Percentiles rank a stretch among this genome's conserved stretches.
These are phyloP conservation scores for Cossypha polioptera DNA, from an alignment of 2,797 vertebrate genomes.

Conservation along the genomic window DNA sequence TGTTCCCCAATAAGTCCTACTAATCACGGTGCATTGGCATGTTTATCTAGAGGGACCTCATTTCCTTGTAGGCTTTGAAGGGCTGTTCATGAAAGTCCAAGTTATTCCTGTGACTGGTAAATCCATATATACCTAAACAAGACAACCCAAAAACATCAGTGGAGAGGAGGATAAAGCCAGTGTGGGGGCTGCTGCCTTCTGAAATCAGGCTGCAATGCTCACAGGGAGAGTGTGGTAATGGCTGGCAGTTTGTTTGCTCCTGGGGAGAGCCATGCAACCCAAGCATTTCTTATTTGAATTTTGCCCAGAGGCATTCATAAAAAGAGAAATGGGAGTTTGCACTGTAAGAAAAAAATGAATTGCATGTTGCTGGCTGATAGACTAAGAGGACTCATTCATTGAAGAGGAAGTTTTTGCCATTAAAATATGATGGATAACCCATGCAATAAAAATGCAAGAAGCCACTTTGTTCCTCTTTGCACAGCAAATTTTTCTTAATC, in stretches of 20 bases:
- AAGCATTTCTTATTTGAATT: neutral
- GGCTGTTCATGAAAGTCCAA: neutral
- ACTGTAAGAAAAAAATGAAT: neutral
- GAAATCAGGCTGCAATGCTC: neutral
- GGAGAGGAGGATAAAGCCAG: neutral
- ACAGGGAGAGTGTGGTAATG: too few species aligned
- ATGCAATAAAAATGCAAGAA: neutral
- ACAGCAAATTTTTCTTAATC: neutral
- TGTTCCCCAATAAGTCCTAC: rapidly evolving
- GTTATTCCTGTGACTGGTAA: neutral
- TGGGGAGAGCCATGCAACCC: neutral
- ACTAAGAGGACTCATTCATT: neutral
- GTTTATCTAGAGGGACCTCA: neutral
- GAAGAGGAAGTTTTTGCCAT: neutral
- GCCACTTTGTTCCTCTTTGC: neutral
- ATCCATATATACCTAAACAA: neutral
- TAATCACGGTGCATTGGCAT: rapidly evolving
- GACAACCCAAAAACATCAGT: neutral
- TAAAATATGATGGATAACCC: neutral
- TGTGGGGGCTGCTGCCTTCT: neutral
- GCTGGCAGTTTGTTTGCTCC: neutral
- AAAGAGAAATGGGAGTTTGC: neutral
- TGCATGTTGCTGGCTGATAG: neutral
- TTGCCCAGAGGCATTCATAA: neutral
- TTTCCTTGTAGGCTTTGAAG: neutral